A percentile compares a stretch with the other conserved stretches of the same genome.
These are phyloP conservation scores for Zosterops lateralis DNA, from an alignment of 2,113 vertebrate genomes.

Conservation along the genomic window DNA sequence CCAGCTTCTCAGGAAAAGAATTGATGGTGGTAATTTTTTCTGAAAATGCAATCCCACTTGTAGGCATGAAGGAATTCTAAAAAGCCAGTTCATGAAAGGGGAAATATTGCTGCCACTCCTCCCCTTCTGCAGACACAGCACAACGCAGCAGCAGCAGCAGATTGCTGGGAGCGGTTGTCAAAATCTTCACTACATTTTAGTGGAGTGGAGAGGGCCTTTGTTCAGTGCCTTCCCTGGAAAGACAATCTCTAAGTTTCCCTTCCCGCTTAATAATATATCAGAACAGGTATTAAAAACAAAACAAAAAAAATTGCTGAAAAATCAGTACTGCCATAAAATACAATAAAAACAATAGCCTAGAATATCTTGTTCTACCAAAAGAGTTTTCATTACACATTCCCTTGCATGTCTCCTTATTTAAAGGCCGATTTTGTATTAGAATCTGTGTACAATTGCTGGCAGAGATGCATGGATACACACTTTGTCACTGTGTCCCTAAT, in stretches of 20 bases:
- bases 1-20: not conserved
- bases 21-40: not conserved
- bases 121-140: not conserved
- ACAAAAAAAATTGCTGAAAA: not conserved
- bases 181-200: not conserved
- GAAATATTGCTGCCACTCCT: not conserved
- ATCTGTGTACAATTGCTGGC: rapidly evolving
- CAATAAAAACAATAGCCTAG: not conserved
- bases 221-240: not conserved
- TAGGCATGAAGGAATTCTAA: not conserved
- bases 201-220: not conserved
- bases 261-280: not conserved
- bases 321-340: not conserved
- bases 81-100: not conserved
- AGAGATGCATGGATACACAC: not conserved
- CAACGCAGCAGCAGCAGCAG: not conserved
- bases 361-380: not conserved
- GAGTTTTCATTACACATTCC: not conserved
- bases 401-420: not conserved
- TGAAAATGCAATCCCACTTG: not conserved
- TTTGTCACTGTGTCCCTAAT: not conserved
- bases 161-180: not conserved
- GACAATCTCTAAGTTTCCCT: not conserved
- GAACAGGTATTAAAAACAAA: not conserved
- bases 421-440: not conserved